A percentile compares a stretch with the other conserved stretches of the same genome.
These are phyloP conservation scores for Triplophysa bombifrons DNA, from an alignment of 2,797 vertebrate species.

Conservation along the genomic window DNA sequence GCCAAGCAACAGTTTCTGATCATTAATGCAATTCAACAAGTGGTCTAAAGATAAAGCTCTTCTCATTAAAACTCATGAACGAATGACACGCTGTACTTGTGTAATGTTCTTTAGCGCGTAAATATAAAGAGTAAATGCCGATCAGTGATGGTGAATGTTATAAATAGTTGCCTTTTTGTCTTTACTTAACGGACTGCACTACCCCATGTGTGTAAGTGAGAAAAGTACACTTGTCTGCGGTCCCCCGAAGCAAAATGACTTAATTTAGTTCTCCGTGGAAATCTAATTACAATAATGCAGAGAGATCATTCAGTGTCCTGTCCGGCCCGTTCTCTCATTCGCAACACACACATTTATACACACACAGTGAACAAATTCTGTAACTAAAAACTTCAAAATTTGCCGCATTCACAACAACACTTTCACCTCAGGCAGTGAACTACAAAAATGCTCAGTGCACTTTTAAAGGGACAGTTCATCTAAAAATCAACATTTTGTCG, in stretches of 20 bases:
- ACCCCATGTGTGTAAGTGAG: slow-evolving; percentile 23
- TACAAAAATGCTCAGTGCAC: no score
- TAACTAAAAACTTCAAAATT: no score
- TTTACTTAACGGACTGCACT: slow-evolving; percentile 34
- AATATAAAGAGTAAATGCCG: background rate
- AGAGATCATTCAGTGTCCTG: slow-evolving; percentile 68
- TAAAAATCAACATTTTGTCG: no score
- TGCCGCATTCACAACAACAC: no score
- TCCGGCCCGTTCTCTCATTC: background rate
- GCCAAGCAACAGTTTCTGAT: no score
- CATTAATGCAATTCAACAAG: slow-evolving; percentile 78
- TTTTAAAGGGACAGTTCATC: no score
- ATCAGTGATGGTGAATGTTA: background rate
- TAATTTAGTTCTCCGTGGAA: slow-evolving; percentile 81
- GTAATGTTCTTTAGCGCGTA: background rate
- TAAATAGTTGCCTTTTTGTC: slow-evolving; percentile 55
- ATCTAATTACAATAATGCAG: slow-evolving; percentile 81
- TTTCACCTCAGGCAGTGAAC: no score
- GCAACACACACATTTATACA: background rate
- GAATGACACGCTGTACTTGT: background rate
- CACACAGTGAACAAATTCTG: no score
- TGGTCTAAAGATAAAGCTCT: slow-evolving; percentile 84
- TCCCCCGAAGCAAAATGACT: slow-evolving; percentile 70
- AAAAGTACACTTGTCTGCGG: slow-evolving; percentile 64
- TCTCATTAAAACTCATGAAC: slow-evolving; percentile 79